Evolutionary conservation across 2,797 vertebrate species (phyloP).

Genomic region (Diglossa cyanea): DNA sequence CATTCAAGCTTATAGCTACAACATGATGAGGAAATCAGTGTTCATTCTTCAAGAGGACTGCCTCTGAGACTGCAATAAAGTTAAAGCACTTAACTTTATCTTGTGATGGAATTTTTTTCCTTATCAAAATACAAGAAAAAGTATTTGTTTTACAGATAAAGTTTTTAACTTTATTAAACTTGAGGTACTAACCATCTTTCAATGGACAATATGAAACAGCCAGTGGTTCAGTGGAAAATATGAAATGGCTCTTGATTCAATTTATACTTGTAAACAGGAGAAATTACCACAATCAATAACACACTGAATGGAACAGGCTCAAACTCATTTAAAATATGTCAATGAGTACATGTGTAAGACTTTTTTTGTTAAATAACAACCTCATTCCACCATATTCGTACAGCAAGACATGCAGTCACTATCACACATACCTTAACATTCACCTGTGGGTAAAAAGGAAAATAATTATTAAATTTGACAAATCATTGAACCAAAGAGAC

Average conservation of each 20-base stretch:
- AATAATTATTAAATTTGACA: neutral
- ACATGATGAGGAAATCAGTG: neutral
- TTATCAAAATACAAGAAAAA: neutral
- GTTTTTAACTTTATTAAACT: constrained; percentile 49
- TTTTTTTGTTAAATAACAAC: neutral
- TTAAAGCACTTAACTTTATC: neutral
- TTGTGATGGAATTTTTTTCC: neutral
- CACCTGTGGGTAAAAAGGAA: neutral
- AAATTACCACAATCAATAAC: neutral
- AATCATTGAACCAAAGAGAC: neutral
- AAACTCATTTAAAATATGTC: neutral
- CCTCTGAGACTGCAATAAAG: neutral
- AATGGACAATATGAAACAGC: neutral
- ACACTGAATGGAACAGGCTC: neutral
- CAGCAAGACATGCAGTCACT: neutral
- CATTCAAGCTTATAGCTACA: constrained; percentile 18
- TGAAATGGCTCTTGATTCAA: neutral
- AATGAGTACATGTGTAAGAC: neutral
- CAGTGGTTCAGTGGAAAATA: neutral
- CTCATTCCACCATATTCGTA: neutral
- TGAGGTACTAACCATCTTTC: neutral
- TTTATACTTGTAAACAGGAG: constrained; percentile 19
- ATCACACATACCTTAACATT: neutral
- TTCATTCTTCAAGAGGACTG: constrained; percentile 29
- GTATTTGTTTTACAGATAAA: neutral